A percentile compares a stretch with the other conserved stretches of the same genome.
phyloP scores from a whole-genome alignment of 2,888 invertebrate genomes.

The Melieria omissa region DNA sequence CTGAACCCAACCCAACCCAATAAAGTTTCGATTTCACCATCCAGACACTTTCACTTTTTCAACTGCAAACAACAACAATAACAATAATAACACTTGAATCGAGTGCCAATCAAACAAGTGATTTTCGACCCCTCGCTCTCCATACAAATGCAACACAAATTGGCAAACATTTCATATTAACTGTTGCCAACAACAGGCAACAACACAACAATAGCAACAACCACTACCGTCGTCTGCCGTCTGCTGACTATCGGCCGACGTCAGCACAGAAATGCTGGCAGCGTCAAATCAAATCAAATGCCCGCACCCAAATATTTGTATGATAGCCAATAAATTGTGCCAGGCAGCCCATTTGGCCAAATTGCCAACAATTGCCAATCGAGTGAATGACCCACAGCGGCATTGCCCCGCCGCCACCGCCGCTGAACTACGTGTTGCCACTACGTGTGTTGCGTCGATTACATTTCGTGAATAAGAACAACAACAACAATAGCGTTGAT shows the following conservation, averaged over 20 bases:
- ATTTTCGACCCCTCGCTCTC: conserved; percentile 4
- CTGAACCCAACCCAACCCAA: no score
- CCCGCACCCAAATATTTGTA: conserved; percentile 43
- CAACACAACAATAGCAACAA: conserved; percentile 18
- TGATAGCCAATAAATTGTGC: conserved; percentile 57
- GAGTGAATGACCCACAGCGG: conserved; percentile 51
- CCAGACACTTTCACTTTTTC: conserved; percentile 18
- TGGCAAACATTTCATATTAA: conserved; percentile 55
- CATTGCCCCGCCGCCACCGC: conserved; percentile 4
- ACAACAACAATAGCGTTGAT: conserved; percentile 49
- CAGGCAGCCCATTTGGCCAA: conserved; percentile 44
- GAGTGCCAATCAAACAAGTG: conserved; percentile 38
- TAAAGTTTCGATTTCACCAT: no score
- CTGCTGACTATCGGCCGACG: conserved; percentile 8
- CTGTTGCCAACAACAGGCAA: conserved; percentile 52
- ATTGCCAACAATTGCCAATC: conserved; percentile 19
- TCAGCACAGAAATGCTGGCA: conserved; percentile 47
- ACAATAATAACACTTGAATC: conserved; percentile 17
- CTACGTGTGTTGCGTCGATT: conserved; percentile 45
- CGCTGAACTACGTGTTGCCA: background rate
- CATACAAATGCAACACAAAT: conserved; percentile 46
- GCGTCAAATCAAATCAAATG: conserved; percentile 41
- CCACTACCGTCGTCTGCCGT: conserved; percentile 12
- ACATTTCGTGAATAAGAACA: conserved; percentile 41
- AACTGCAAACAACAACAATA: background rate